phyloP scores from a whole-genome alignment of 1,140 invertebrate species.

The Octopus bimaculoides region DNA sequence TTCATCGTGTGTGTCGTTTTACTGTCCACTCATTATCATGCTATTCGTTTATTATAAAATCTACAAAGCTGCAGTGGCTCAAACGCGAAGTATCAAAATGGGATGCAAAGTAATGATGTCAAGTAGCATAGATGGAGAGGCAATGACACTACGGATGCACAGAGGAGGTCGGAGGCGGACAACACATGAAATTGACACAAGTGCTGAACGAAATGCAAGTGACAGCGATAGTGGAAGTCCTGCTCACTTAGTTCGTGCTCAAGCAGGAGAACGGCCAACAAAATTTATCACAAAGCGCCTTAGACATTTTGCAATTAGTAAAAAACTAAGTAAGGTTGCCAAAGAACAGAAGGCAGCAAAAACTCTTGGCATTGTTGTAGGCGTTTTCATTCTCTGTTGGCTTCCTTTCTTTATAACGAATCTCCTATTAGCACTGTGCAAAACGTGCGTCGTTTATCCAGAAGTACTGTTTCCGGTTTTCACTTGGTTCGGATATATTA shows the following conservation, averaged over 20 bases:
- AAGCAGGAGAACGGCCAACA: constrained; percentile 27
- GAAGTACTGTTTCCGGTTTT: constrained; percentile 48
- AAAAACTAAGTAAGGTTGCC: constrained; percentile 48
- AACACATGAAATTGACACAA: background rate
- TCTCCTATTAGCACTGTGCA: constrained; percentile 76
- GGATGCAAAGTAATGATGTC: constrained; percentile 41
- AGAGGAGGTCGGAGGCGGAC: constrained; percentile 33
- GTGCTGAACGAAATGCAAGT: constrained; percentile 20
- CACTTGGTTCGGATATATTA: constrained; percentile 61
- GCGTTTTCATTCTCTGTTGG: constrained; percentile 95
- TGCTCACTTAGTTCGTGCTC: constrained; percentile 21
- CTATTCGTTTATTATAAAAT: constrained; percentile 58
- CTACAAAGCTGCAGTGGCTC: constrained; percentile 47
- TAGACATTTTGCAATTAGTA: constrained; percentile 48
- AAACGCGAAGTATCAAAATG: constrained; percentile 45
- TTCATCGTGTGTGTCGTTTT: constrained; percentile 60
- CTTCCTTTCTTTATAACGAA: constrained; percentile 93
- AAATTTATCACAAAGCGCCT: constrained; percentile 49
- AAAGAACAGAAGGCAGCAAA: constrained; percentile 92
- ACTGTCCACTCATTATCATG: constrained; percentile 59
- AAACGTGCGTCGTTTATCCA: constrained; percentile 57
- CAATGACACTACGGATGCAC: constrained; percentile 51
- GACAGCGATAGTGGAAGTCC: constrained; percentile 32
- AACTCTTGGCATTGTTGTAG: constrained; percentile 90
- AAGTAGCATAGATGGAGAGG: constrained; percentile 42